phyloP scores from a whole-genome alignment of 30 jellyfish, hydroid and myxozoan species.

The Aurelia sp. region DNA sequence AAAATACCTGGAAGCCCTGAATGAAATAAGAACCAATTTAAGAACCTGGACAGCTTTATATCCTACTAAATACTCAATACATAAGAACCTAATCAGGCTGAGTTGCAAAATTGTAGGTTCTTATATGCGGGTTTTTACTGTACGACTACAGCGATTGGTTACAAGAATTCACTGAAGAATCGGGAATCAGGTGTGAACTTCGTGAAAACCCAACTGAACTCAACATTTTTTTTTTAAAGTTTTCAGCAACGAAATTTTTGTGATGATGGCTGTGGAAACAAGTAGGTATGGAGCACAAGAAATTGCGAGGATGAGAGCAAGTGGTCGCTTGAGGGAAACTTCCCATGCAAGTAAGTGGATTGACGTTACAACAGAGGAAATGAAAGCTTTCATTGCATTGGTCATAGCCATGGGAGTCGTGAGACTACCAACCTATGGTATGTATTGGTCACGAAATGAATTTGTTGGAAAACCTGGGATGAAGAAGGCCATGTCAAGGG shows the following conservation, averaged over 20 bases:
- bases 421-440: slow-evolving; percentile 22
- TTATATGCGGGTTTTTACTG: too few relatives aligned
- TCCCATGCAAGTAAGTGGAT: slow-evolving; percentile 23
- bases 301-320: slow-evolving; percentile 12
- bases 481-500: slow-evolving; percentile 11
- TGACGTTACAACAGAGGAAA: slow-evolving; percentile 3
- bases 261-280: slow-evolving; percentile 6
- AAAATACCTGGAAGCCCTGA: too few relatives aligned
- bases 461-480: slow-evolving; percentile 1
- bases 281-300: background rate
- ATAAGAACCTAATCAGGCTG: too few relatives aligned
- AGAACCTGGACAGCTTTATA: too few relatives aligned
- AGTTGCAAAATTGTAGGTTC: too few relatives aligned
- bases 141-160: slow-evolving; percentile 16
- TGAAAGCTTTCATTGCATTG: slow-evolving; percentile 29
- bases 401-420: slow-evolving; percentile 13
- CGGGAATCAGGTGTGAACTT: background rate
- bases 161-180: background rate
- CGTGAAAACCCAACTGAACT: background rate
- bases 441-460: slow-evolving; percentile 1
- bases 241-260: slow-evolving; percentile 9
- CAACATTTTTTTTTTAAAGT: slow-evolving; percentile 11
- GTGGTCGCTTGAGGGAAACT: slow-evolving; percentile 5
- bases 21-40: too few relatives aligned
- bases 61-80: too few relatives aligned